Evolutionary conservation across 2,797 vertebrate genomes (phyloP).

Genomic region (Gymnodraco acuticeps): DNA sequence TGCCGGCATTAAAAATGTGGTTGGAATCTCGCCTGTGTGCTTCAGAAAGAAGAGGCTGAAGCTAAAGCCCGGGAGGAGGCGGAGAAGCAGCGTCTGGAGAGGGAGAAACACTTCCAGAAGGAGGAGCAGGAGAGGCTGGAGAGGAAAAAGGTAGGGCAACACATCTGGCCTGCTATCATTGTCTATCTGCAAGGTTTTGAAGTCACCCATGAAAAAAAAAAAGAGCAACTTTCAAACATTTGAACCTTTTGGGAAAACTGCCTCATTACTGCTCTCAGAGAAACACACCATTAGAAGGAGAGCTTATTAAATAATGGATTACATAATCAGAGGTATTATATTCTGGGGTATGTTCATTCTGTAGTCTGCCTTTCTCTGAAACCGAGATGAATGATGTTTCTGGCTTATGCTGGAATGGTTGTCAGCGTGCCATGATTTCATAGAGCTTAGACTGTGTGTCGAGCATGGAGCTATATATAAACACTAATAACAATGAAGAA

Average conservation of each 20-base stretch:
- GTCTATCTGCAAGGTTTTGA: conserved; percentile 19
- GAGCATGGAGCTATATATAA: conserved; percentile 64
- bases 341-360: conserved; percentile 17
- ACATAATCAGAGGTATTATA: conserved; percentile 18
- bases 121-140: conserved; percentile 97
- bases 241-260: neutral
- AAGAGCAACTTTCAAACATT: neutral
- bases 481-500: conserved; percentile 55
- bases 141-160: conserved; percentile 89
- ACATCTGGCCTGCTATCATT: conserved; percentile 33
- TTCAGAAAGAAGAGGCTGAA: conserved; percentile 95
- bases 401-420: conserved; percentile 56
- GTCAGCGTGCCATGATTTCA: conserved; percentile 68
- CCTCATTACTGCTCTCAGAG: neutral
- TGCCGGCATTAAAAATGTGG: conserved; percentile 45
- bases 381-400: conserved; percentile 69
- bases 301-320: no score
- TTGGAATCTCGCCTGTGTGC: conserved; percentile 66
- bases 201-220: conserved; percentile 18
- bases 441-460: conserved; percentile 39
- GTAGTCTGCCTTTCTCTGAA: conserved; percentile 34
- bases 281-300: conserved; percentile 7
- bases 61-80: conserved; percentile 91
- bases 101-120: conserved; percentile 97
- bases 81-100: conserved; percentile 93